phyloP scores from a whole-genome alignment of 1,140 invertebrate genomes.

The Aphelinus atriplicis region DNA sequence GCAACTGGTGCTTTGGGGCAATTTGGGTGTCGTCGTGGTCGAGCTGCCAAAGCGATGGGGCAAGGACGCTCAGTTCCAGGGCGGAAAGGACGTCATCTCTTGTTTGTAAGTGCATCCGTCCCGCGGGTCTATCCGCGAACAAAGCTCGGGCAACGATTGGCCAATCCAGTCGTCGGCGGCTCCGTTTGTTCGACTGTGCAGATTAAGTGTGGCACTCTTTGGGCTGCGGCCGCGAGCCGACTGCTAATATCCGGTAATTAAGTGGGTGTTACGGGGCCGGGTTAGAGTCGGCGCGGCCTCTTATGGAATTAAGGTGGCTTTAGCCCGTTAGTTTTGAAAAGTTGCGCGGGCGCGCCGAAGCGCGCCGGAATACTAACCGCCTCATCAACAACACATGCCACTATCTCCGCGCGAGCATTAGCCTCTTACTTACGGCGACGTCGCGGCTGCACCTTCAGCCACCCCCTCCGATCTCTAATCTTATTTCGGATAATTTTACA shows the following conservation, averaged over 20 bases:
- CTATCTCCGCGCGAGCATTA: constrained; percentile 48
- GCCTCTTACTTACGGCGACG: constrained; percentile 45
- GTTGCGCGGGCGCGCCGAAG: constrained; percentile 54
- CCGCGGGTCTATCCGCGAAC: background rate
- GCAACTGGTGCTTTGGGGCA: constrained; percentile 61
- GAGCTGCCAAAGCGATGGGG: constrained; percentile 65
- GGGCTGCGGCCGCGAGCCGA: constrained; percentile 39
- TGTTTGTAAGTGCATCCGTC: constrained; percentile 56
- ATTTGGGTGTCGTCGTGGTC: constrained; percentile 60
- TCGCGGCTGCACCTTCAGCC: constrained; percentile 15
- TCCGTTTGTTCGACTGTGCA: background rate
- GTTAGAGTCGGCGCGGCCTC: constrained; percentile 52
- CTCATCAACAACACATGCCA: constrained; percentile 67
- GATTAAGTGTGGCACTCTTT: too few relatives aligned
- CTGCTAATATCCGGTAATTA: constrained; percentile 64
- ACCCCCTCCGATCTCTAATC: constrained; percentile 53
- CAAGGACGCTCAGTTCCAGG: constrained; percentile 59
- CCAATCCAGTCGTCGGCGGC: too few relatives aligned
- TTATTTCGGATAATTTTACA: constrained; percentile 57
- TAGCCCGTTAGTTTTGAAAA: constrained; percentile 65
- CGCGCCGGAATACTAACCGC: constrained; percentile 66
- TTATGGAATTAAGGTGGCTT: constrained; percentile 65
- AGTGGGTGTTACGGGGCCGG: constrained; percentile 56
- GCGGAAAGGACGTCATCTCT: constrained; percentile 55
- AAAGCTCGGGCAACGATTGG: background rate